Evolutionary conservation across 2,888 invertebrate genomes (phyloP).

Genomic region (Apotomis betuletana): DNA sequence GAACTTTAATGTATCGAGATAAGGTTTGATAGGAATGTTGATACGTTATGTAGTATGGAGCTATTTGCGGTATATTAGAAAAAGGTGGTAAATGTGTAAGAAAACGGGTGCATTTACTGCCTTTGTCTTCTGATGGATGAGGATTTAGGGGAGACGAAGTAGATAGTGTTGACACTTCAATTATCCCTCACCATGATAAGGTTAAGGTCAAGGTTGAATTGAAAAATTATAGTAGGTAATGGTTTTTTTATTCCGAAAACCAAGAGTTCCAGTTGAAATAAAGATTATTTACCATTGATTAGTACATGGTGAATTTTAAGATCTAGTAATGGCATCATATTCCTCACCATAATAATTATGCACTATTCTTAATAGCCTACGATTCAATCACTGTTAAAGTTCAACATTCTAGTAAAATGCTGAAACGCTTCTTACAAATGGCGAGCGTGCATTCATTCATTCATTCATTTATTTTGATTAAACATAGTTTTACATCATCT

Average conservation of each 20-base stretch:
- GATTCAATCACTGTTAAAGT: no score
- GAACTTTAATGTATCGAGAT: slow-evolving; percentile 6
- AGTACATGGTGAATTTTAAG: no score
- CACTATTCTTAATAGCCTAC: no score
- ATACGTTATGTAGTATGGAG: neutral
- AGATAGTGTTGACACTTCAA: slow-evolving; percentile 32
- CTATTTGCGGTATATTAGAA: neutral
- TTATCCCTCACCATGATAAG: slow-evolving; percentile 8
- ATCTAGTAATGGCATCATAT: no score
- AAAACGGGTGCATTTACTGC: neutral
- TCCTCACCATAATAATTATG: no score
- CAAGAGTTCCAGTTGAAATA: neutral
- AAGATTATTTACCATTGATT: no score
- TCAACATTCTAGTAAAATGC: no score
- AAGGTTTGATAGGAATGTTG: slow-evolving; percentile 1
- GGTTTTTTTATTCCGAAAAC: neutral
- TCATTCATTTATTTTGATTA: no score
- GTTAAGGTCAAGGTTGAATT: slow-evolving; percentile 11
- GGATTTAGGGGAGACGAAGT: neutral
- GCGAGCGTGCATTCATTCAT: no score
- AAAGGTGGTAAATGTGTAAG: neutral
- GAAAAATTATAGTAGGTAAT: neutral
- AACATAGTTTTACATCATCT: no score
- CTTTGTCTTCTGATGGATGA: neutral
- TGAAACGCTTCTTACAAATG: no score